Percentiles rank a stretch among this genome's conserved stretches.
These are phyloP conservation scores for Manis javanica DNA, from an alignment of 2,797 vertebrate genomes.

Conservation along the genomic window DNA sequence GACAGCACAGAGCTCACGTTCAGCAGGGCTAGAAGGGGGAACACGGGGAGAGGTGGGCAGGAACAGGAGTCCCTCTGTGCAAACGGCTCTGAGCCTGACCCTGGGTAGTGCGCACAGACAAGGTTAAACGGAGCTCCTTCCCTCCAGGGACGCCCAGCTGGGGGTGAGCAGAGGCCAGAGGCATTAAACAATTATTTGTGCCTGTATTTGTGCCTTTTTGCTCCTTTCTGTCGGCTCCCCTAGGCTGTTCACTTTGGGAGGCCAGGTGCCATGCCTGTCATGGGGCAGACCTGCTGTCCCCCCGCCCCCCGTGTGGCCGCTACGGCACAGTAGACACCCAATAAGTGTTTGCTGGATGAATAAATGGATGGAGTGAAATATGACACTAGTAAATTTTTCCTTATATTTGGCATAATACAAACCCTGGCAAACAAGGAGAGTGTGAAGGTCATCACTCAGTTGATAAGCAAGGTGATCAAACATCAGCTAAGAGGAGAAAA, in stretches of 20 bases:
- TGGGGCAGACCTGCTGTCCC: not conserved
- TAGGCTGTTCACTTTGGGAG: not conserved
- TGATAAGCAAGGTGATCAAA: not conserved
- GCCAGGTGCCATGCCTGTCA: rapidly evolving
- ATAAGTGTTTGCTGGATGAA: not conserved
- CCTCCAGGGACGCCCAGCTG: not conserved
- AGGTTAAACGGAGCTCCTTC: not conserved
- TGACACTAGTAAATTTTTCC: not conserved
- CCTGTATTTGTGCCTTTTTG: not conserved
- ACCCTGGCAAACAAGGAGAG: not conserved
- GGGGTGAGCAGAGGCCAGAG: not conserved
- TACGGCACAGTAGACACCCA: too few relatives aligned
- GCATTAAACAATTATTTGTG: not conserved
- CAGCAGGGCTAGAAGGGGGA: not conserved
- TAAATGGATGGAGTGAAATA: not conserved
- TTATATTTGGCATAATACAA: not conserved
- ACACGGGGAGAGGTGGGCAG: not conserved
- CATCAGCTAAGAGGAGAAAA: not conserved
- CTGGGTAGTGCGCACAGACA: not conserved
- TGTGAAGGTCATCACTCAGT: too few relatives aligned
- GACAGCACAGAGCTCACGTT: not conserved
- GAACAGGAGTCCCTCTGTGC: not conserved
- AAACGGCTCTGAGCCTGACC: not conserved
- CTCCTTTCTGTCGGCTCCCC: not conserved
- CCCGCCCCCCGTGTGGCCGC: not conserved